Percentiles rank a stretch among this genome's conserved stretches.
Evolutionary conservation across 1,140 invertebrate genomes (phyloP).

Genomic region (Microplitis demolitor): DNA sequence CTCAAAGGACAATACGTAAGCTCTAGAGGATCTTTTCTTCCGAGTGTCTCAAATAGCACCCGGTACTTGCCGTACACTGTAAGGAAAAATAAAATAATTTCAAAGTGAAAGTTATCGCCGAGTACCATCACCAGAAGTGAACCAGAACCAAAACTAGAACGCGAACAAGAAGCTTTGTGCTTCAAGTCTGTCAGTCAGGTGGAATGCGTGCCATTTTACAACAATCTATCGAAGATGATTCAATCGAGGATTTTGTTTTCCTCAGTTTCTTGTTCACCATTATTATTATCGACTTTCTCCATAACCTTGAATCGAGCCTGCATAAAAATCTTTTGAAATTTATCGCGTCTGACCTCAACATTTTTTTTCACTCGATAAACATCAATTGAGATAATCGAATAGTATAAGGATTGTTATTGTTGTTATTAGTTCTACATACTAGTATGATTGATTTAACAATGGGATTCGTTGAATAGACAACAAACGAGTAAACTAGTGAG

Average conservation of each 20-base stretch:
- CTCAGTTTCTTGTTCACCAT: neutral
- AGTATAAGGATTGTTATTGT: no score
- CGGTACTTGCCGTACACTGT: neutral
- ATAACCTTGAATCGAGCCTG: no score
- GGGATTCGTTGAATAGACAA: neutral
- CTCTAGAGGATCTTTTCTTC: neutral
- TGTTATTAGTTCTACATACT: neutral
- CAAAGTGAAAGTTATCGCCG: neutral
- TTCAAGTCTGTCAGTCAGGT: neutral
- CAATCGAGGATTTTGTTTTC: neutral
- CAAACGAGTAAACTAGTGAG: conserved; percentile 4
- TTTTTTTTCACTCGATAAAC: no score
- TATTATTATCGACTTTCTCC: no score
- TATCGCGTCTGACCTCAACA: no score
- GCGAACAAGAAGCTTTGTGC: neutral
- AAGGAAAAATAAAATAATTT: neutral
- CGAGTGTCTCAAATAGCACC: neutral
- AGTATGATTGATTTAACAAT: neutral
- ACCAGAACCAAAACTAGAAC: no score
- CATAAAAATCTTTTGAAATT: no score
- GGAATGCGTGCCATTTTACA: neutral
- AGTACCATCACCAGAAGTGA: neutral
- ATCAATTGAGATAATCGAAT: no score
- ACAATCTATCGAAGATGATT: neutral
- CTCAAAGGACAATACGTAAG: neutral